Conservation (phyloP, 1,140 invertebrate species). For the Melanaphis sacchari region DNA sequence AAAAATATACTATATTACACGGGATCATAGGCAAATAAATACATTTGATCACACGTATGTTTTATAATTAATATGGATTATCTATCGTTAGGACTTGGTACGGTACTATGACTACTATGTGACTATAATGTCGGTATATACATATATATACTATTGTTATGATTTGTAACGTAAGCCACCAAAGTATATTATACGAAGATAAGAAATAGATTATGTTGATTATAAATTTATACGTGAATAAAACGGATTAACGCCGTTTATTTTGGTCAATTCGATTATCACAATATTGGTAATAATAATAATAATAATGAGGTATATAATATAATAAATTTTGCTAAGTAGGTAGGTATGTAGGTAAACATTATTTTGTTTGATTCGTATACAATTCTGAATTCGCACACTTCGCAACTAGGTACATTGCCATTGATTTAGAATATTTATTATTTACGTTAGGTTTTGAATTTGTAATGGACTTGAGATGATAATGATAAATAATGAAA, state of each 20-base stretch:
- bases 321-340: background rate
- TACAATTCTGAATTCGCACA: background rate
- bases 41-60: background rate
- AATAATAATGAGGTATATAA: background rate
- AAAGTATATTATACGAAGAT: background rate
- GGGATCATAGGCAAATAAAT: background rate
- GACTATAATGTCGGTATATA: background rate
- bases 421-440: background rate
- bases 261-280: conserved; percentile 3
- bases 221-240: background rate
- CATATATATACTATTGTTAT: background rate
- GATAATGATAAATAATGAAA: background rate
- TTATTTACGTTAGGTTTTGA: background rate
- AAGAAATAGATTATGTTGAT: background rate
- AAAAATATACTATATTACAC: background rate
- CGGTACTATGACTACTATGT: too few species aligned
- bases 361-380: background rate
- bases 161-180: background rate
- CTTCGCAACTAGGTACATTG: background rate
- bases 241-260: background rate
- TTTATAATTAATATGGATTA: background rate
- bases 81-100: background rate
- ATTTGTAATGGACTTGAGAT: background rate
- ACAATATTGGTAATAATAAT: background rate
- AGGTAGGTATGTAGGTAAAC: background rate